Percentiles rank a stretch among this genome's conserved stretches.
These are phyloP conservation scores for Argyrosomus regius DNA, from an alignment of 2,797 vertebrate species.

Conservation along the genomic window DNA sequence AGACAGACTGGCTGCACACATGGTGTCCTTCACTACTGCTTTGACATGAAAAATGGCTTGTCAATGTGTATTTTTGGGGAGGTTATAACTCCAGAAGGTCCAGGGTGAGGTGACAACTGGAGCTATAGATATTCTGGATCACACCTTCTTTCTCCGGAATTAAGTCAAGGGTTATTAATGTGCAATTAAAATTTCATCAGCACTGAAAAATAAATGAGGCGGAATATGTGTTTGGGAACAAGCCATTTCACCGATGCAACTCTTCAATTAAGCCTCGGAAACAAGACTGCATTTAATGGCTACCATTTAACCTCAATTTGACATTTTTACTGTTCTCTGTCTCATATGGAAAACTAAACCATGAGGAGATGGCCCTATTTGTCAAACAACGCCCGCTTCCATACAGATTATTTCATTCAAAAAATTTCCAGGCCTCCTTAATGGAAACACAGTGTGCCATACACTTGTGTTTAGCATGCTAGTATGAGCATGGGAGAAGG, in stretches of 20 bases:
- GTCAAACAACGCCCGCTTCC: conserved; percentile 17
- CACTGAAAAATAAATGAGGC: conserved; percentile 82
- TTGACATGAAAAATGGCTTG: conserved; percentile 62
- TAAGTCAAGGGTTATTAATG: conserved; percentile 81
- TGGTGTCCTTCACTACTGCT: conserved; percentile 45
- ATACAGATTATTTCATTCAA: conserved; percentile 1
- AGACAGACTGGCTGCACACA: conserved; percentile 17
- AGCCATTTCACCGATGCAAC: conserved; percentile 67
- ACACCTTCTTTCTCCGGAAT: conserved; percentile 71
- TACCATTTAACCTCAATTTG: conserved; percentile 61
- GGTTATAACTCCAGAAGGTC: conserved; percentile 65
- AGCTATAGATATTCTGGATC: conserved; percentile 70
- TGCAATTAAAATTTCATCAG: conserved; percentile 82
- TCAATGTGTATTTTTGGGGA: conserved; percentile 63
- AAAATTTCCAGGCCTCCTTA: conserved; percentile 20
- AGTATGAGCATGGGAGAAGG: background rate
- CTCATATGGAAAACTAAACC: conserved; percentile 33
- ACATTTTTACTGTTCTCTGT: conserved; percentile 53
- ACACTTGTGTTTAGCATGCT: conserved; percentile 14
- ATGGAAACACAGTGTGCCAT: conserved; percentile 5
- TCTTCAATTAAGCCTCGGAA: conserved; percentile 67
- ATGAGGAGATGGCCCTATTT: conserved; percentile 39
- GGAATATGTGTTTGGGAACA: conserved; percentile 71
- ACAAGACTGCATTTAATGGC: conserved; percentile 53
- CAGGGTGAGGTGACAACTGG: conserved; percentile 63